Evolutionary conservation across 1,140 invertebrate genomes (phyloP).

Genomic region (Trachymyrmex cornetzi): DNA sequence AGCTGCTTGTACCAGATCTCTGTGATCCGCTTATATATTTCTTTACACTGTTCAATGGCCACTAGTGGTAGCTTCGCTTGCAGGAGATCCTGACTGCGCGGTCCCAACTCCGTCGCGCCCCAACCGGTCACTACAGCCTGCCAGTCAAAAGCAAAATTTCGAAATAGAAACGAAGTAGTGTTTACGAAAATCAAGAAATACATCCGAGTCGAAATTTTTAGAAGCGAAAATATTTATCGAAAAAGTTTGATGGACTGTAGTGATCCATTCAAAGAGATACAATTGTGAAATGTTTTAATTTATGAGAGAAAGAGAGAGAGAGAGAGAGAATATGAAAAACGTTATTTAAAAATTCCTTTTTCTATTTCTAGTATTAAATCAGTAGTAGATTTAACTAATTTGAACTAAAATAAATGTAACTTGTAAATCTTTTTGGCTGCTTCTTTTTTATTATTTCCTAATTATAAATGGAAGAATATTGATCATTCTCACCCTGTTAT

Average conservation of each 20-base stretch:
- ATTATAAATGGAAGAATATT: not conserved
- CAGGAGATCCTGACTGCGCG: constrained; percentile 85
- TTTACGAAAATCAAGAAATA: not conserved
- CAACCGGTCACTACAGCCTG: constrained; percentile 88
- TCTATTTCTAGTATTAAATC: not conserved
- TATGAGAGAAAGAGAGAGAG: not conserved
- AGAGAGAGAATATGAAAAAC: not conserved
- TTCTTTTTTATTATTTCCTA: not conserved
- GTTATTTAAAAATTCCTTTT: not conserved
- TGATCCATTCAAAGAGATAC: not conserved
- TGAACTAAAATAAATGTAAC: not conserved
- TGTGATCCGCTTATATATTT: constrained; percentile 82
- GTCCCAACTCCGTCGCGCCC: constrained; percentile 87
- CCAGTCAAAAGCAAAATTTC: not conserved
- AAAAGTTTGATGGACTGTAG: not conserved
- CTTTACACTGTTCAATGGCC: constrained; percentile 83
- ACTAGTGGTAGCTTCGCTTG: constrained; percentile 86
- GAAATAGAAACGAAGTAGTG: not conserved
- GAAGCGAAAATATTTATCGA: not conserved
- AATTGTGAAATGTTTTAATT: not conserved
- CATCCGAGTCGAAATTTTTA: not conserved
- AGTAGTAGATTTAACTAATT: not conserved
- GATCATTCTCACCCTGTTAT: constrained; percentile 73
- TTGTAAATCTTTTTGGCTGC: not conserved
- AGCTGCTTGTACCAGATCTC: constrained; percentile 86